Evolutionary conservation across 2,113 vertebrate species (phyloP).

Genomic region (Setophaga kirtlandii): DNA sequence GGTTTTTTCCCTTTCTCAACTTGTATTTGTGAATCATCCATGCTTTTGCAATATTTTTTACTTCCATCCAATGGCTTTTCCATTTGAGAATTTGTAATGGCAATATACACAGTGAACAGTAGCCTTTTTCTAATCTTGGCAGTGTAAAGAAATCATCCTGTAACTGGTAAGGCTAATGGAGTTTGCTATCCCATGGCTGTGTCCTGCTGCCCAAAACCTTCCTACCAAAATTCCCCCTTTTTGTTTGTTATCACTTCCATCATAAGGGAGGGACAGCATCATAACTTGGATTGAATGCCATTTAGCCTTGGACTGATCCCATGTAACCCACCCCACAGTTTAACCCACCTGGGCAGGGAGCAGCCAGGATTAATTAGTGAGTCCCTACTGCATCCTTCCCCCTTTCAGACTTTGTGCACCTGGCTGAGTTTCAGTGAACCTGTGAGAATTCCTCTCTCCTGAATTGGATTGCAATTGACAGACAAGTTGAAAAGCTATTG

Average conservation of each 20-base stretch:
- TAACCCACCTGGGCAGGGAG: background rate
- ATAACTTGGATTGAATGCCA: background rate
- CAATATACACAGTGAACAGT: background rate
- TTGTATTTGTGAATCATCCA: background rate
- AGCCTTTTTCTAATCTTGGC: background rate
- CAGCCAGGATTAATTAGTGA: background rate
- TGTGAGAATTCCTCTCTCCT: background rate
- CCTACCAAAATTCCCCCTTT: background rate
- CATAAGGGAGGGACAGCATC: background rate
- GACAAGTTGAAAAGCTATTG: background rate
- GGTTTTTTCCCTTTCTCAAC: background rate
- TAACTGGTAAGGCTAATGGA: background rate
- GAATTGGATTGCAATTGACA: background rate
- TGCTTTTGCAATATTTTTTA: background rate
- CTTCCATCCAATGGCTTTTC: background rate
- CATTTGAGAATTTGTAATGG: background rate
- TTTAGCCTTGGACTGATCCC: background rate
- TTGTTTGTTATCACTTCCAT: background rate
- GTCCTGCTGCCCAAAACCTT: background rate
- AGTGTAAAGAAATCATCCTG: background rate
- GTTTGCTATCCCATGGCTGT: background rate
- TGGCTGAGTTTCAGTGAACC: background rate
- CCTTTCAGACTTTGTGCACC: background rate
- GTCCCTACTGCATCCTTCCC: background rate
- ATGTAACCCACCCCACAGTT: background rate